phyloP scores from a whole-genome alignment of 2,797 vertebrate genomes.

The Gila robusta region DNA sequence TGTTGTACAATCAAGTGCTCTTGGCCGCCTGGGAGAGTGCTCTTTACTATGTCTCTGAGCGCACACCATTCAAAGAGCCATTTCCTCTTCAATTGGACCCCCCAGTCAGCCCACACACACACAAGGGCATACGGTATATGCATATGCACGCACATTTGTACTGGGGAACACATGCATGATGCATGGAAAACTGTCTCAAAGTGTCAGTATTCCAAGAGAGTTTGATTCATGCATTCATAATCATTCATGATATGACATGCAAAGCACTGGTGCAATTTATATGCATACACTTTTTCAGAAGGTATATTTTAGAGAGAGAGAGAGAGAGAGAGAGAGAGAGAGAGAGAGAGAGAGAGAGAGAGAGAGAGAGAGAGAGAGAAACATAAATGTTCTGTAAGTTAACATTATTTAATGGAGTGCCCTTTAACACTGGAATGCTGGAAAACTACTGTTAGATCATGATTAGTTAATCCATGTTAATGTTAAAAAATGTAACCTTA shows the following conservation, averaged over 20 bases:
- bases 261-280: background rate
- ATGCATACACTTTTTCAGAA: background rate
- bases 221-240: conserved; percentile 6
- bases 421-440: background rate
- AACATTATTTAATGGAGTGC: background rate
- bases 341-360: too few relatives aligned
- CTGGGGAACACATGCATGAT: background rate
- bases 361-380: too few relatives aligned
- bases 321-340: background rate
- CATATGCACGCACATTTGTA: conserved; percentile 13
- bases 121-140: background rate
- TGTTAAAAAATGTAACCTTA: background rate
- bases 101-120: conserved; percentile 27
- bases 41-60: conserved; percentile 78
- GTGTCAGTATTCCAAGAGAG: background rate
- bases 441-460: background rate
- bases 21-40: conserved; percentile 76
- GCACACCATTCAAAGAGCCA: conserved; percentile 78
- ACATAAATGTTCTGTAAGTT: background rate
- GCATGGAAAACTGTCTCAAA: background rate
- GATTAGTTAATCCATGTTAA: too few relatives aligned
- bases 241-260: background rate
- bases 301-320: background rate
- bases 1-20: conserved; percentile 82
- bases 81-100: conserved; percentile 63